Conservation (phyloP, 2,888 invertebrate species). For the Nephrotoma flavescens region DNA sequence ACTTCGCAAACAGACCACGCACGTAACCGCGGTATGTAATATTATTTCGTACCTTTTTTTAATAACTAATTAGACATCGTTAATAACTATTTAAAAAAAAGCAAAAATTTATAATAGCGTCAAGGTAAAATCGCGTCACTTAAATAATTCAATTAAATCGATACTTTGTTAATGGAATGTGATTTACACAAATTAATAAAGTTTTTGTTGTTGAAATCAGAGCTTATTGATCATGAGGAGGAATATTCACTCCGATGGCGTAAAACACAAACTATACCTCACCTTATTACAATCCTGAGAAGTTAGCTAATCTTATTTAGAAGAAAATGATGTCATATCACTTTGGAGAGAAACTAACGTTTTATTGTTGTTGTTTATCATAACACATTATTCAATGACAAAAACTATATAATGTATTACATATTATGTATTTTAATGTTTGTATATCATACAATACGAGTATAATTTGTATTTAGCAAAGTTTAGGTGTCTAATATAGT, state of each 20-base stretch:
- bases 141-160: neutral
- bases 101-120: neutral
- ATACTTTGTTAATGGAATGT: neutral
- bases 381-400: neutral
- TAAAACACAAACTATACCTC: neutral
- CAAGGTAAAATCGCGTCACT: neutral
- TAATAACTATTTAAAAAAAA: neutral
- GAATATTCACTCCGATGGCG: neutral
- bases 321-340: neutral
- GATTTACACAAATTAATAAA: neutral
- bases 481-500: neutral
- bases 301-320: neutral
- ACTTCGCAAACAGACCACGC: no score
- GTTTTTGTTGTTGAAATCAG: neutral
- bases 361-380: neutral
- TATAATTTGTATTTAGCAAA: neutral
- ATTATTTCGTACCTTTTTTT: no score
- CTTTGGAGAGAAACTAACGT: neutral
- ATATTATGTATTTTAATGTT: neutral
- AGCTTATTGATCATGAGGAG: no score
- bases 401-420: neutral
- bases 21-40: no score
- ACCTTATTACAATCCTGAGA: neutral
- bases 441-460: neutral
- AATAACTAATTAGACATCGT: neutral